Evolutionary conservation across 2,113 vertebrate species (phyloP), one percentile per base, ranked within the genome.

Genomic region (Seriola quinqueradiata): DNA sequence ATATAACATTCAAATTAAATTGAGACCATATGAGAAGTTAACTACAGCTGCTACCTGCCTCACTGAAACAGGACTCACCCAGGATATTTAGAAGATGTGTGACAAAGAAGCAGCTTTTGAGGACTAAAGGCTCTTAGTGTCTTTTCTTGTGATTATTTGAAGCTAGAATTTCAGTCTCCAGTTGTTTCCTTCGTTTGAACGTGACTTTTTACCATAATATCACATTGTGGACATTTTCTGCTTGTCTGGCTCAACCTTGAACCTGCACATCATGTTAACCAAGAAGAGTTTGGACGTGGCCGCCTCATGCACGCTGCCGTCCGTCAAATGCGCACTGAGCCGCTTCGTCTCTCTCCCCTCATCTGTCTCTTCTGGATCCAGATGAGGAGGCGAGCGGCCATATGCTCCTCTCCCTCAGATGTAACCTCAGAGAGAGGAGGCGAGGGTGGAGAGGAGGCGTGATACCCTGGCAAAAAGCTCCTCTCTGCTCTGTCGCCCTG

Each of bases 391-490:
- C 12, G 66, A 84, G 63, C 0, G 50, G 70, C 85, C 92, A 84
- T 79, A 84, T 86, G 83, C 66, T 88, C 78, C 61, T 52, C 79
- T 81, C 57, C 40, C 65, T 80, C 61, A 76, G 71, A 79, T 70
- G 25, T 75, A 68, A 87, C 70, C 74, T 79, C 72, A 48, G 66
- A 70, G 52, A 82, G 57, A 67, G 72, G 54, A 82, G 75, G 40
- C 54, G 19, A 78, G 73, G 68, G 50, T 25, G 52, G 70, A 68
- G 75, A 70, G 78, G 80, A 86, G 82, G 76, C 23, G 11, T 60
- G 59, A 73, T 81, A 74, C 52, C 63, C 79, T 83, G 81, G 89
- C 85, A 87, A 70, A 75, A 75, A 80, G 68, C 85, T 88, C 64
- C 44, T 82, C 73, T 71, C 68, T 70, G 69, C 80, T 81, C 60